These are phyloP conservation scores for Ailuropoda melanoleuca DNA, from an alignment of 2,113 vertebrate species.

Conservation along the genomic window DNA sequence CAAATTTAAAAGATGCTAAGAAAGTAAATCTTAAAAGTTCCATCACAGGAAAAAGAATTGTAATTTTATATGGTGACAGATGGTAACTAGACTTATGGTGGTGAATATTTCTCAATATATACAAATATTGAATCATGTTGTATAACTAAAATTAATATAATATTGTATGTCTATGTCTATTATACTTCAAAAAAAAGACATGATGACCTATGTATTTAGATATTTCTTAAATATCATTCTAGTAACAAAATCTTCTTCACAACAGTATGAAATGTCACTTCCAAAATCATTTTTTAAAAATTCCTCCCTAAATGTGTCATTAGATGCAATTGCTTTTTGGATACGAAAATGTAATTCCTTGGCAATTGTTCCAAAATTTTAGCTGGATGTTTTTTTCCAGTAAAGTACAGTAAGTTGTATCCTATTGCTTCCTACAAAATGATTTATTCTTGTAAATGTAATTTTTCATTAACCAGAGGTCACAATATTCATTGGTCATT, in stretches of 20 bases:
- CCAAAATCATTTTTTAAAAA: not conserved
- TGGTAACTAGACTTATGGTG: not conserved
- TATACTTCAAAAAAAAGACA: not conserved
- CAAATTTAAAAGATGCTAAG: not conserved
- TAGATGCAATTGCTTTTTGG: not conserved
- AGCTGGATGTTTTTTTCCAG: not conserved
- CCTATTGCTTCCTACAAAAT: not conserved
- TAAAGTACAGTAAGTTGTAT: not conserved
- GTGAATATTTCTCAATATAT: not conserved
- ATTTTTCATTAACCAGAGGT: not conserved
- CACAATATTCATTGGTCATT: not conserved
- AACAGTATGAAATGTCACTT: not conserved
- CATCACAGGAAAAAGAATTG: not conserved
- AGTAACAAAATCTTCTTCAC: not conserved
- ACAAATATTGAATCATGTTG: too few relatives aligned
- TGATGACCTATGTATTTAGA: not conserved
- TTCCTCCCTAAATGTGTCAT: not conserved
- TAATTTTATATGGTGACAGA: not conserved
- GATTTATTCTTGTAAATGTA: not conserved
- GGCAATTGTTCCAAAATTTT: not conserved
- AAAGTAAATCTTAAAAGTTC: not conserved
- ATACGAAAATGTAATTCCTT: not conserved
- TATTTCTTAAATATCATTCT: not conserved
- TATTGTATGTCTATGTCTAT: not conserved
- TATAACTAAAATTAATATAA: not conserved